Evolutionary conservation across 2,888 invertebrate genomes (phyloP).

Genomic region (Pyralis farinalis): DNA sequence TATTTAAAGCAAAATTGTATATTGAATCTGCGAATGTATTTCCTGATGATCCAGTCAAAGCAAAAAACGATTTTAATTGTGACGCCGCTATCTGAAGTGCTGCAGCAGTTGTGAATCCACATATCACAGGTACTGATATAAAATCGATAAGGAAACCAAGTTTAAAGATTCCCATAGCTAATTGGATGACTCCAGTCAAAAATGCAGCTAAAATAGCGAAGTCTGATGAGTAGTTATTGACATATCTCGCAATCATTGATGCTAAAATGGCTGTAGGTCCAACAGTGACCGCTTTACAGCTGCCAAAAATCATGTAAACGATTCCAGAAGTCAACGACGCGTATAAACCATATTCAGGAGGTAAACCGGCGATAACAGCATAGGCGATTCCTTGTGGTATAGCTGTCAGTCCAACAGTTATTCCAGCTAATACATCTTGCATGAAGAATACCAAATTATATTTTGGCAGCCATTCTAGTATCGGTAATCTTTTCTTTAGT

Average conservation of each 20-base stretch:
- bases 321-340: conserved; percentile 95
- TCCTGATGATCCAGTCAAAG: conserved; percentile 80
- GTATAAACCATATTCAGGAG: conserved; percentile 91
- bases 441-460: conserved; percentile 84
- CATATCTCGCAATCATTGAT: conserved; percentile 87
- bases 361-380: conserved; percentile 87
- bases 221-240: conserved; percentile 79
- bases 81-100: conserved; percentile 91
- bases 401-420: conserved; percentile 90
- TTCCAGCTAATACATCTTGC: conserved; percentile 92
- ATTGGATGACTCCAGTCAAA: conserved; percentile 86
- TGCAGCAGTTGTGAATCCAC: conserved; percentile 92
- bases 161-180: conserved; percentile 86
- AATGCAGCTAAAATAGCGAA: conserved; percentile 88
- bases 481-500: conserved; percentile 82
- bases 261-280: conserved; percentile 96
- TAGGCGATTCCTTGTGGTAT: conserved; percentile 93
- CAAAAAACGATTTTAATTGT: conserved; percentile 88
- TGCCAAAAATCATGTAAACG: conserved; percentile 93
- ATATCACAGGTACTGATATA: conserved; percentile 91
- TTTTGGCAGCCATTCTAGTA: conserved; percentile 86
- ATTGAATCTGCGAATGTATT: conserved; percentile 84
- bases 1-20: conserved; percentile 80
- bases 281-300: conserved; percentile 87
- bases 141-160: conserved; percentile 92